These are phyloP conservation scores for Yoshiicerus persimilis DNA, from an alignment of 1,140 invertebrate species.

Conservation along the genomic window DNA sequence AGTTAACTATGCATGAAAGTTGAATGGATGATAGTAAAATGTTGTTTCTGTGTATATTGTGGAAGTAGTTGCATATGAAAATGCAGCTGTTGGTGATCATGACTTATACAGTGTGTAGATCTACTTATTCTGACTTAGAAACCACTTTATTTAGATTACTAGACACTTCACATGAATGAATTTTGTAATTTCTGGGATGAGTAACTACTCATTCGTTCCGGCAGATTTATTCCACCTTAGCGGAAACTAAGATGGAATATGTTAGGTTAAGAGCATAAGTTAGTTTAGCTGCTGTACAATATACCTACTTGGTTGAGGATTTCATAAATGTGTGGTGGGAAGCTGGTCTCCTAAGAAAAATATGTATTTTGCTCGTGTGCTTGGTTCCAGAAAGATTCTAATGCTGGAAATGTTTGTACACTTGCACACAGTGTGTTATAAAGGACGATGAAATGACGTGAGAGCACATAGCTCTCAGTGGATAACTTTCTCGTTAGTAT, in stretches of 20 bases:
- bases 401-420: background rate
- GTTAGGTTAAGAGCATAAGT: background rate
- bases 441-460: background rate
- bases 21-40: background rate
- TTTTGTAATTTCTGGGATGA: conserved; percentile 7
- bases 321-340: too few relatives aligned
- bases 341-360: background rate
- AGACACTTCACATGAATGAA: conserved; percentile 6
- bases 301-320: too few relatives aligned
- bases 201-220: conserved; percentile 18
- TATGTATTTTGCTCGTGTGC: background rate
- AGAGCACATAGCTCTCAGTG: background rate
- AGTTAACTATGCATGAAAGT: background rate
- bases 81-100: background rate
- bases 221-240: background rate
- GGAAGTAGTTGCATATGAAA: background rate
- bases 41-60: too few relatives aligned
- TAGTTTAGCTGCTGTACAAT: too few relatives aligned
- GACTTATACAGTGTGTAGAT: background rate
- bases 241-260: background rate
- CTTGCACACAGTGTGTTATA: background rate
- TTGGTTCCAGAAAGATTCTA: background rate
- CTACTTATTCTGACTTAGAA: background rate
- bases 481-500: background rate
- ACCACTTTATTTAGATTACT: conserved; percentile 13